Conservation (phyloP, 2,113 vertebrate species). For the Tetrax tetrax region DNA sequence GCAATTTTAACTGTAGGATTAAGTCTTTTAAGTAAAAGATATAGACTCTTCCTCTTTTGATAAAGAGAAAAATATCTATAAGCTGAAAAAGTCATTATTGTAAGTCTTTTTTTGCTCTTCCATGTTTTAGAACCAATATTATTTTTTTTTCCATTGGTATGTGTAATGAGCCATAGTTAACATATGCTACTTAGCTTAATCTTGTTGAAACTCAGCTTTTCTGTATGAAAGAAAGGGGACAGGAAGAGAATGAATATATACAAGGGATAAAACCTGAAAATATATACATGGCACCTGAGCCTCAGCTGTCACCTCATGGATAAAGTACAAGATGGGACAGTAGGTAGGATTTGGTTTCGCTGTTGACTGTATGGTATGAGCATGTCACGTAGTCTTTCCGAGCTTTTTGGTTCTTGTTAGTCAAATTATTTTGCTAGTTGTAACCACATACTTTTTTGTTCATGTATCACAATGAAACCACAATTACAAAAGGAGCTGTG, state of each 20-base stretch:
- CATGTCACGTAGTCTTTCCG: background rate
- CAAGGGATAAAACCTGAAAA: background rate
- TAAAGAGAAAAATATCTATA: background rate
- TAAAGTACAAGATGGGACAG: background rate
- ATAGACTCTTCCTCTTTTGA: background rate
- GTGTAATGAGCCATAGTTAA: constrained; percentile 38
- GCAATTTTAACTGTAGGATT: background rate
- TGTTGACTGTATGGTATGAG: background rate
- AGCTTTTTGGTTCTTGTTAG: background rate
- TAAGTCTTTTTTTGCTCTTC: background rate
- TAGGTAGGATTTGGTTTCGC: background rate
- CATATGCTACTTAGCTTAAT: constrained; percentile 20
- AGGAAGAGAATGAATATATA: background rate
- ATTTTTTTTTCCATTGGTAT: background rate
- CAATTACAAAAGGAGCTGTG: background rate
- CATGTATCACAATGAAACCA: background rate
- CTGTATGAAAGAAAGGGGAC: background rate
- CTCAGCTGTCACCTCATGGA: background rate
- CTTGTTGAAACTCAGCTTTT: background rate
- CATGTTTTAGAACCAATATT: constrained; percentile 4
- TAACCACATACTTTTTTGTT: background rate
- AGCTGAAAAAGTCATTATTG: background rate
- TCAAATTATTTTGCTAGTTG: background rate
- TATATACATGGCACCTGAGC: background rate
- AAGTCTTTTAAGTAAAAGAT: background rate